A percentile compares a stretch with the other conserved stretches of the same genome.
Evolutionary conservation across 2,888 invertebrate species (phyloP).

Genomic region (Campaea margaritaria): DNA sequence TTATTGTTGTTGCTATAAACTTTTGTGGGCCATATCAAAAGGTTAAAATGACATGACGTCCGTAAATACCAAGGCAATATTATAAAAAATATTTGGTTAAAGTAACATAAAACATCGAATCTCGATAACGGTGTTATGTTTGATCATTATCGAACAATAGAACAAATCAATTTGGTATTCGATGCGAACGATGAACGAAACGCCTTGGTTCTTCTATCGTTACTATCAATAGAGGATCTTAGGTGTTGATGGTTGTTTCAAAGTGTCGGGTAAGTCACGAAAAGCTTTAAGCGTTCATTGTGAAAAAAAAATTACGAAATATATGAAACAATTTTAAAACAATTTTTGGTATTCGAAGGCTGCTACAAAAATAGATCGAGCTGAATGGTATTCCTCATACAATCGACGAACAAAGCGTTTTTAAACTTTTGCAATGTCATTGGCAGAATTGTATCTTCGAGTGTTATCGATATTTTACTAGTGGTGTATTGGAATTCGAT

Average conservation of each 20-base stretch:
- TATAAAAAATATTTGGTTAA: constrained; percentile 29
- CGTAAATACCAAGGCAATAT: constrained; percentile 42
- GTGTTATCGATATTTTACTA: constrained; percentile 18
- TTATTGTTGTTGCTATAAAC: constrained; percentile 43
- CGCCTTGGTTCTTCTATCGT: constrained; percentile 25
- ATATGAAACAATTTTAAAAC: constrained; percentile 21
- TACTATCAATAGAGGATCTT: constrained; percentile 18
- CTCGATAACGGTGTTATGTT: constrained; percentile 32
- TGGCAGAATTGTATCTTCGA: constrained; percentile 41
- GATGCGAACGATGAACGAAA: constrained; percentile 38
- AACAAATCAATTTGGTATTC: constrained; percentile 63
- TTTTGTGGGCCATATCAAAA: constrained; percentile 37
- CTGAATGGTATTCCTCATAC: constrained; percentile 47
- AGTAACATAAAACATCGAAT: constrained; percentile 31
- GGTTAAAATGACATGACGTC: constrained; percentile 32
- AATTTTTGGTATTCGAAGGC: constrained; percentile 48
- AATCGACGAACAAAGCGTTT: constrained; percentile 28
- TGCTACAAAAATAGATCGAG: constrained; percentile 42
- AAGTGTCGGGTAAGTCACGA: constrained; percentile 23
- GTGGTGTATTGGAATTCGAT: constrained; percentile 14
- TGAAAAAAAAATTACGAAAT: constrained; percentile 24
- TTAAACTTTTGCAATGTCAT: constrained; percentile 43
- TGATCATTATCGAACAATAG: constrained; percentile 67
- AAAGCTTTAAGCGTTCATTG: constrained; percentile 17
- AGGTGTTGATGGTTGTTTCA: constrained; percentile 24